phyloP scores from a whole-genome alignment of 1,140 invertebrate species.

The Euura saliciscinereae region DNA sequence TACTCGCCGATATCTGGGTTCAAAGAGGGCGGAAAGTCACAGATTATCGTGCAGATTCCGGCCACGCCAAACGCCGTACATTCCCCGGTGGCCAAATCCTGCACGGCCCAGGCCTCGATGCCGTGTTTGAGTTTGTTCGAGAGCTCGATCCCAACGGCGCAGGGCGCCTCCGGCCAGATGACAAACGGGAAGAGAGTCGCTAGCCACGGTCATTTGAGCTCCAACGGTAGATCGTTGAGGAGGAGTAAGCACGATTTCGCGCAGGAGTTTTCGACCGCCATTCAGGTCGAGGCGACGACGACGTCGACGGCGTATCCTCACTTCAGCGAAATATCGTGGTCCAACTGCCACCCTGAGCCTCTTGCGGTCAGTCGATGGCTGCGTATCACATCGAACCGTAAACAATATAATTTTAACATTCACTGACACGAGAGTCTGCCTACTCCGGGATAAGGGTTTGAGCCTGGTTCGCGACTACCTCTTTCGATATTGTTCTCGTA shows the following conservation, averaged over 20 bases:
- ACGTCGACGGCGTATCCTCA: conserved; percentile 48
- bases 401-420: conserved; percentile 60
- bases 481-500: not conserved
- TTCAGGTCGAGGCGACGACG: conserved; percentile 53
- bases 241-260: conserved; percentile 45
- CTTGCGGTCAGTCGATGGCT: conserved; percentile 56
- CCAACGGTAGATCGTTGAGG: conserved; percentile 29
- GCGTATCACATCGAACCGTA: conserved; percentile 56
- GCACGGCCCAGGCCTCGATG: conserved; percentile 37
- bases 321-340: conserved; percentile 56
- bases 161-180: conserved; percentile 31
- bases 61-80: conserved; percentile 35
- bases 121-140: conserved; percentile 38
- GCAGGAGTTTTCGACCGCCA: conserved; percentile 43
- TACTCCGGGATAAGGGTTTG: conserved; percentile 56
- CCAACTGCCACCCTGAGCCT: conserved; percentile 55
- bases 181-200: conserved; percentile 50
- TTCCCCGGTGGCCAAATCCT: conserved; percentile 29
- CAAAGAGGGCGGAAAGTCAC: conserved; percentile 41
- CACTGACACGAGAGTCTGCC: conserved; percentile 60
- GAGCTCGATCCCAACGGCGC: conserved; percentile 33
- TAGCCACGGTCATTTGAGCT: conserved; percentile 31
- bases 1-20: conserved; percentile 41
- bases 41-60: conserved; percentile 42
- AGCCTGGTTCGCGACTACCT: not conserved